Percentiles rank a stretch among this genome's conserved stretches.
Conservation (phyloP, 2,797 vertebrate genomes). For the Epinephelus malabaricus region DNA sequence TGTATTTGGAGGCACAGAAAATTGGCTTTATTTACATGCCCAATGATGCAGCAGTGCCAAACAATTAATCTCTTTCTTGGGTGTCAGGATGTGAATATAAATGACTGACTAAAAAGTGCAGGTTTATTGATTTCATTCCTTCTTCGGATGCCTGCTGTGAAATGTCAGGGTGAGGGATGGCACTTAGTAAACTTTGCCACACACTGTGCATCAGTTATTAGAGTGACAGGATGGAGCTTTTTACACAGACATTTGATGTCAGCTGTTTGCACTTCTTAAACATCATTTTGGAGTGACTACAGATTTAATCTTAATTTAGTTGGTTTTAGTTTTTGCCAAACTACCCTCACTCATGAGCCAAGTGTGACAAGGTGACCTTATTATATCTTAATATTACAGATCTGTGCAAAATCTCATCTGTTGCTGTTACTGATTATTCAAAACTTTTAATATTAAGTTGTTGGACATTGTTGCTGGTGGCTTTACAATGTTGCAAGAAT, state of each 20-base stretch:
- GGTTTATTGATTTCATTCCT: conserved; percentile 68
- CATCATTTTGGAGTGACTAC: background rate
- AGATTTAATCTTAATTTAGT: background rate
- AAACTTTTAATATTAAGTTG: background rate
- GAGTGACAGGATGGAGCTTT: conserved; percentile 38
- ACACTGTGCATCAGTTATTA: conserved; percentile 38
- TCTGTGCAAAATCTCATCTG: background rate
- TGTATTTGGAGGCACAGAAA: conserved; percentile 26
- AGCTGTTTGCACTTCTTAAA: conserved; percentile 5
- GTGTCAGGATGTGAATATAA: conserved; percentile 70
- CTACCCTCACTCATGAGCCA: background rate
- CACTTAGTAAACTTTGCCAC: conserved; percentile 60
- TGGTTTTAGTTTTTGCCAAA: background rate
- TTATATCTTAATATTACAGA: background rate
- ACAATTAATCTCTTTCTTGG: conserved; percentile 55
- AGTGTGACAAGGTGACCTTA: background rate
- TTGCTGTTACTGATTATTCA: background rate
- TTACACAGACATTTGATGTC: conserved; percentile 1
- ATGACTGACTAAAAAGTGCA: conserved; percentile 55
- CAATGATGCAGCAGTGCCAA: conserved; percentile 51
- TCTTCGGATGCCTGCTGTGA: conserved; percentile 52
- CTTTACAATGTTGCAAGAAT: conserved; percentile 44
- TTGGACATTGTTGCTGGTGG: conserved; percentile 40
- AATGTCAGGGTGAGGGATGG: conserved; percentile 68
- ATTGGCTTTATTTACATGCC: conserved; percentile 37